phyloP scores from a whole-genome alignment of 2,888 invertebrate genomes.

The Zootermopsis nevadensis region DNA sequence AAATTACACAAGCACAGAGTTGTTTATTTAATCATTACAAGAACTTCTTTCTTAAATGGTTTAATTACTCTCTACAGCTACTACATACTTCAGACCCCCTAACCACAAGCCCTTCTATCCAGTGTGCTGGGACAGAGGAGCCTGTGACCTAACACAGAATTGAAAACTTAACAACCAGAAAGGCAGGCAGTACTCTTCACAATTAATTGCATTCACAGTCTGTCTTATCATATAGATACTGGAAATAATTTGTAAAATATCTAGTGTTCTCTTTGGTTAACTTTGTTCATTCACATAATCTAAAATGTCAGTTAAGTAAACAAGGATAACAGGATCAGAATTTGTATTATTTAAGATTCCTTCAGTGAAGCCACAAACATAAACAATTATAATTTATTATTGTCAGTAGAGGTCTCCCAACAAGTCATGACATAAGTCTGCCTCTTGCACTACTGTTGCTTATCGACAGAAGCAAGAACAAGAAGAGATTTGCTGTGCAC shows the following conservation, averaged over 20 bases:
- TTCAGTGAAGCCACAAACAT: not conserved
- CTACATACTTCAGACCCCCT: constrained; percentile 40
- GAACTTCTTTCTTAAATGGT: constrained; percentile 33
- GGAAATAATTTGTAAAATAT: constrained; percentile 32
- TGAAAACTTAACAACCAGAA: constrained; percentile 48
- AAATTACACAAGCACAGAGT: constrained; percentile 35
- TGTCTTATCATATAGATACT: constrained; percentile 37
- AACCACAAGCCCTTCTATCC: constrained; percentile 37
- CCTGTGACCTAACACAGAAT: constrained; percentile 43
- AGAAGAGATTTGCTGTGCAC: too few relatives aligned
- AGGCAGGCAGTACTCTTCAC: constrained; percentile 46
- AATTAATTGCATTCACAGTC: constrained; percentile 38
- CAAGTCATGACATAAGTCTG: too few relatives aligned
- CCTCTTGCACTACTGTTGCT: too few relatives aligned
- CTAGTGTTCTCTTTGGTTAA: constrained; percentile 38
- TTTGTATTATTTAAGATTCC: not conserved
- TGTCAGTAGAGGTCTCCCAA: too few relatives aligned
- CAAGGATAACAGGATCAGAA: not conserved
- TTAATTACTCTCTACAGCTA: constrained; percentile 42
- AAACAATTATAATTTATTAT: too few relatives aligned
- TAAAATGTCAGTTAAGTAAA: not conserved
- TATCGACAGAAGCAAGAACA: too few relatives aligned
- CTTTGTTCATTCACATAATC: not conserved
- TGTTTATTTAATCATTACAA: constrained; percentile 36
- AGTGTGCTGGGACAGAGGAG: constrained; percentile 24